Conservation (phyloP, 2,797 vertebrate species). For the Cetoscarus ocellatus region DNA sequence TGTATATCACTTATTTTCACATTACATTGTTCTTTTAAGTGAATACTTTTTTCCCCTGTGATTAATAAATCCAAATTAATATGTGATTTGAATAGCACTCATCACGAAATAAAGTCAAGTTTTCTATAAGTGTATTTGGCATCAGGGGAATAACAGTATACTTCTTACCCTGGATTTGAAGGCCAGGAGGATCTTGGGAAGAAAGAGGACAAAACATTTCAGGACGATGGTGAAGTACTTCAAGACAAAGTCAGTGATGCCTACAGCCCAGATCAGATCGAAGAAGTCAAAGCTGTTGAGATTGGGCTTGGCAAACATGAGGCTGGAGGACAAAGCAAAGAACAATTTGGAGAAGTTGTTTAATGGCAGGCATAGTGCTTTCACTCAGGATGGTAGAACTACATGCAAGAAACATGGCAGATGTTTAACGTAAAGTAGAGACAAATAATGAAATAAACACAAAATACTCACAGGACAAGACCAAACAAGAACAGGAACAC, state of each 20-base stretch:
- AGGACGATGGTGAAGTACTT: constrained; percentile 95
- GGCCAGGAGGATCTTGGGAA: constrained; percentile 94
- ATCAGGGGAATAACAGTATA: neutral
- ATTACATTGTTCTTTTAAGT: no score
- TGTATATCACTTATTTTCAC: no score
- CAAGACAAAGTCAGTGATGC: constrained; percentile 95
- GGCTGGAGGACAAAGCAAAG: constrained; percentile 76
- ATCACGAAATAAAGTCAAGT: neutral
- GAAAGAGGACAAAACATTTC: constrained; percentile 93
- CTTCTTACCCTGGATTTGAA: constrained; percentile 93
- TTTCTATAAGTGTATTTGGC: neutral
- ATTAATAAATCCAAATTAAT: no score
- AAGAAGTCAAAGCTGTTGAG: constrained; percentile 95
- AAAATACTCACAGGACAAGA: constrained; percentile 91
- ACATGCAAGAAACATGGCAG: constrained; percentile 10
- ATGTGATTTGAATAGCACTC: no score
- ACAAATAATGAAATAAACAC: constrained; percentile 32
- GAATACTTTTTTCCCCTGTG: no score
- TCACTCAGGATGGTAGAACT: neutral
- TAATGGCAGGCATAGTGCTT: neutral
- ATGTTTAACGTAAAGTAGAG: constrained; percentile 18
- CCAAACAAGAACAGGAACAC: constrained; percentile 71
- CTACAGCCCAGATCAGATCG: constrained; percentile 95
- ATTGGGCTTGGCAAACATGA: constrained; percentile 95
- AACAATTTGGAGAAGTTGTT: neutral